Base-by-base conservation (phyloP, 2,113 vertebrate genomes). In the Numida meleagris region DNA sequence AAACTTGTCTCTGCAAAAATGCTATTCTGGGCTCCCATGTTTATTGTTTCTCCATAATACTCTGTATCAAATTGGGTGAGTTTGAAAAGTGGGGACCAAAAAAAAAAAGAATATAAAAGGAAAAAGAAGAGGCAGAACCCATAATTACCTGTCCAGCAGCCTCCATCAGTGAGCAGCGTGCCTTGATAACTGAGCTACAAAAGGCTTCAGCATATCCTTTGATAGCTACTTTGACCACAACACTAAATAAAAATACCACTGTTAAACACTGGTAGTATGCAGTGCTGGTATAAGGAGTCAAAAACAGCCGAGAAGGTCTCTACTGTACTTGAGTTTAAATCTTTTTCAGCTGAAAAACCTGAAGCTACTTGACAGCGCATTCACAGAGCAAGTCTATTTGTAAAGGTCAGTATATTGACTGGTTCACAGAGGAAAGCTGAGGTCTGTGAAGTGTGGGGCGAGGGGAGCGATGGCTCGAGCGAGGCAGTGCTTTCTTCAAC, bases 1-100 rank as follows among this genome's bases (percentile, higher is more conserved):
- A 96, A 96, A 94, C 89, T 94, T 92, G 89, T 88, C 74, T 91
- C 84, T 95, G 87, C 63, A 94, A 86, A 95, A 95, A 91, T 93
- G 87, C 89, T 96, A 63, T 95, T 94, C 89, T 88, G 82, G 94
- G 88, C 82, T 95, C 73, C 85, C 82, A 80, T 95, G 87, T 77
- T 95, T 96, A 94, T 91, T 95, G 87, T 95, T 93, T 95, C 91
- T 73, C 29, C 4, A 4, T 76, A 67, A 89, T 85, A 63, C 81
- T 80, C 50, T 31, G 19, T 70, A 77, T 71, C 63, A 91, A 93
- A 94, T 71, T 51, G 33, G 79, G 86, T 86, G 72, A 10, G 16
- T 77, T 91, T 71, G 67, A 85, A 86, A 61, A 94, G 71, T 36
- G 14, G 5, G 14, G 8, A 82, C 34, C 4, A 68, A 80, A 81